A percentile compares a stretch with the other conserved stretches of the same genome.
These are phyloP conservation scores for Ormyrus rosae DNA, from an alignment of 2,888 invertebrate species.

Conservation along the genomic window DNA sequence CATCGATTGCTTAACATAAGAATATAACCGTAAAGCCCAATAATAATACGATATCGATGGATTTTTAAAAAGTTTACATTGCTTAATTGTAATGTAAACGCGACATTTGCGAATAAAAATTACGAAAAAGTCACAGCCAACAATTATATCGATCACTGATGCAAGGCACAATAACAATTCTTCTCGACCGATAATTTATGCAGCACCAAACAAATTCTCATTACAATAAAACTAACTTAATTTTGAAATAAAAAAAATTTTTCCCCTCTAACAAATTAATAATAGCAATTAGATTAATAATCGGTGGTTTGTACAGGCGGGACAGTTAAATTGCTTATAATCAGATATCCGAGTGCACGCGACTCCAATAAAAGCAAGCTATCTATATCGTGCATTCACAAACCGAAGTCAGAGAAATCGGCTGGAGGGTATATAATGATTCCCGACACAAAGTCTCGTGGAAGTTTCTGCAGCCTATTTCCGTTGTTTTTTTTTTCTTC, in stretches of 20 bases:
- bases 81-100: too few species aligned
- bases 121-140: neutral
- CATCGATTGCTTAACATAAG: too few species aligned
- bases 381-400: neutral
- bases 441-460: neutral
- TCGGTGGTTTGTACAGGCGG: too few species aligned
- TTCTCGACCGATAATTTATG: neutral
- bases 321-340: conserved; percentile 15
- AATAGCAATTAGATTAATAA: too few species aligned
- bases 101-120: conserved; percentile 15
- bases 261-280: too few species aligned
- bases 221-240: too few species aligned
- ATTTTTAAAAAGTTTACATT: too few species aligned
- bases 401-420: conserved; percentile 9
- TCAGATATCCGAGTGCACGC: neutral
- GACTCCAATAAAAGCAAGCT: conserved; percentile 1
- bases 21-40: too few species aligned
- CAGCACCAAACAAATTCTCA: too few species aligned
- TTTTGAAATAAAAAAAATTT: too few species aligned
- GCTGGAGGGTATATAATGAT: conserved; percentile 1
- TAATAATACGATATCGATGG: too few species aligned
- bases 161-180: too few species aligned
- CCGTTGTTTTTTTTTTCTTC: neutral
- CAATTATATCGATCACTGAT: neutral
- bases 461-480: neutral